Evolutionary conservation across 2,113 vertebrate species (phyloP).

Genomic region (Labeo catla): DNA sequence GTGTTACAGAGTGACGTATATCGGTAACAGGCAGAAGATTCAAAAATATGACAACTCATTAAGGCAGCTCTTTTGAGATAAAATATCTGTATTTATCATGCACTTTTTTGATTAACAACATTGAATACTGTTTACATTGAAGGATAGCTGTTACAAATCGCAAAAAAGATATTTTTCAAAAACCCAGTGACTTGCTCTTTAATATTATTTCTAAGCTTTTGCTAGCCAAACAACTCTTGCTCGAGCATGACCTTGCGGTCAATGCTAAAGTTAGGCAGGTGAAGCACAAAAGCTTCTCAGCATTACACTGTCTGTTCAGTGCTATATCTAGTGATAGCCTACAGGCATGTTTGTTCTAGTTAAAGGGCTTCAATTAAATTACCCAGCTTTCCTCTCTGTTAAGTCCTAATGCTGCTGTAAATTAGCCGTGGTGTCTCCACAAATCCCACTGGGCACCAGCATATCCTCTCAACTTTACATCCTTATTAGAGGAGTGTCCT

Average conservation of each 20-base stretch:
- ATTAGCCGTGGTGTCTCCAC: constrained; percentile 59
- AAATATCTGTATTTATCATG: too few species aligned
- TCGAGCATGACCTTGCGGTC: background rate
- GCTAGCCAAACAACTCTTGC: background rate
- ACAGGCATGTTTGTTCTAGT: constrained; percentile 20
- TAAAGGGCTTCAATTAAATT: constrained; percentile 57
- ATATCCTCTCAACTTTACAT: constrained; percentile 15
- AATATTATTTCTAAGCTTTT: background rate
- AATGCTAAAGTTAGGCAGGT: background rate
- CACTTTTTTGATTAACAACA: too few species aligned
- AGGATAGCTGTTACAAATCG: too few species aligned
- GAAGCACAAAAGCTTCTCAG: background rate
- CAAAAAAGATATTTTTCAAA: too few species aligned
- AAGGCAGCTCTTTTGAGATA: too few species aligned
- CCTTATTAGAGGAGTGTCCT: constrained; percentile 37
- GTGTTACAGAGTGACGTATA: too few species aligned
- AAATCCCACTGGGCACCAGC: constrained; percentile 61
- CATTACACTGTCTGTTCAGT: constrained; percentile 5
- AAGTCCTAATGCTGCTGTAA: constrained; percentile 64
- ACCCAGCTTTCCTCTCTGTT: constrained; percentile 35
- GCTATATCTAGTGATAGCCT: background rate
- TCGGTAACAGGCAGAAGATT: too few species aligned
- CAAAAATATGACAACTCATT: too few species aligned
- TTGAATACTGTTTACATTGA: too few species aligned
- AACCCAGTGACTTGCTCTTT: background rate